A percentile compares a stretch with the other conserved stretches of the same genome.
Evolutionary conservation across 2,797 vertebrate species (phyloP).

Genomic region (Coendou prehensilis): DNA sequence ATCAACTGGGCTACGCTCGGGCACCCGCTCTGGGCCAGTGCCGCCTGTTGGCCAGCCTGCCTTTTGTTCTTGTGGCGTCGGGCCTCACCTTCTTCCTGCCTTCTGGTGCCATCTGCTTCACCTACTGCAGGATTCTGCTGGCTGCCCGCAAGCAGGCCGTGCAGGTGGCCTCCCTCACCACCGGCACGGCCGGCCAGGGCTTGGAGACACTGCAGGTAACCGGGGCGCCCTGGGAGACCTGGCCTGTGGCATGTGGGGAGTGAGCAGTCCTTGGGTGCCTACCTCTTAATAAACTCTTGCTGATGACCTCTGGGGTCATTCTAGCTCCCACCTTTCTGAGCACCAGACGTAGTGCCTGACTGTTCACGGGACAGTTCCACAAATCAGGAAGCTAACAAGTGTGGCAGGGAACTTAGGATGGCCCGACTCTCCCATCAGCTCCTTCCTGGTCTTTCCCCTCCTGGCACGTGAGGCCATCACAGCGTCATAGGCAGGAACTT

Average conservation of each 20-base stretch:
- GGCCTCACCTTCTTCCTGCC: constrained; percentile 98
- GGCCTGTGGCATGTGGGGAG: background rate
- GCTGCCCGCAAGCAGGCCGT: constrained; percentile 95
- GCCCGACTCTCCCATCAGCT: fast-evolving
- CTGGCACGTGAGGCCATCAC: background rate
- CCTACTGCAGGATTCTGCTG: constrained; percentile 97
- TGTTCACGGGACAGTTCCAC: background rate
- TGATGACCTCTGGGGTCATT: background rate
- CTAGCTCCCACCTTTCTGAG: background rate
- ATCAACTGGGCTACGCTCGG: constrained; percentile 90
- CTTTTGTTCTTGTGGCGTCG: constrained; percentile 96
- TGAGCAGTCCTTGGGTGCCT: background rate
- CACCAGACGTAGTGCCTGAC: background rate
- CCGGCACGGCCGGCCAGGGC: constrained; percentile 73
- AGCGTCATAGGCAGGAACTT: background rate
- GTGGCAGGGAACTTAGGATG: background rate
- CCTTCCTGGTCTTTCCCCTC: background rate
- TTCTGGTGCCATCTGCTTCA: constrained; percentile 97
- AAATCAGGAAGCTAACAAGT: background rate
- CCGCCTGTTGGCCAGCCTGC: constrained; percentile 94
- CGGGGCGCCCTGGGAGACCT: background rate
- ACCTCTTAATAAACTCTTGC: too few relatives aligned
- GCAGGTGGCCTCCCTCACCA: constrained; percentile 94
- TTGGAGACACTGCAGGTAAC: constrained; percentile 86
- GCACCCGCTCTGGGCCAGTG: constrained; percentile 89